A percentile compares a stretch with the other conserved stretches of the same genome.
These are phyloP conservation scores for Adela reaumurella DNA, from an alignment of 2,888 invertebrate species.

Conservation along the genomic window DNA sequence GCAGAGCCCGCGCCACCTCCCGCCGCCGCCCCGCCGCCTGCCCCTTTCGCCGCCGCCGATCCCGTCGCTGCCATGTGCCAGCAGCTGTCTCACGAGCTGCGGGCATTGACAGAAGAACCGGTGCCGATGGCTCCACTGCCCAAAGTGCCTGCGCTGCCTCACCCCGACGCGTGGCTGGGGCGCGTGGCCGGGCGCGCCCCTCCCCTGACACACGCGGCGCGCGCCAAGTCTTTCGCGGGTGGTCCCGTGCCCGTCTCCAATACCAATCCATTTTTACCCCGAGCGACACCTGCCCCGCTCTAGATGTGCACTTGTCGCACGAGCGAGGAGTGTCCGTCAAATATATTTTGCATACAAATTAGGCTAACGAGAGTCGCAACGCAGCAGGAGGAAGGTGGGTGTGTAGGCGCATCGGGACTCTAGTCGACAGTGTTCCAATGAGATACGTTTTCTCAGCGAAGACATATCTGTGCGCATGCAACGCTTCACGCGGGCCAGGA, in stretches of 20 bases:
- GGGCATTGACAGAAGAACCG: slow-evolving; percentile 62
- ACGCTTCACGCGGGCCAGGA: too few species aligned
- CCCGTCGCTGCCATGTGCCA: slow-evolving; percentile 78
- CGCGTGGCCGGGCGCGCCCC: slow-evolving; percentile 54
- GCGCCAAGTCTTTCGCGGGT: slow-evolving; percentile 48
- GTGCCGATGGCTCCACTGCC: slow-evolving; percentile 19
- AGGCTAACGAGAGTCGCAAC: too few species aligned
- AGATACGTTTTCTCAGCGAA: too few species aligned
- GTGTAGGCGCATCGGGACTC: too few species aligned
- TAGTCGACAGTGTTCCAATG: too few species aligned
- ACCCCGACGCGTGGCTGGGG: slow-evolving; percentile 82
- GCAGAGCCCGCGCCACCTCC: slow-evolving; percentile 62
- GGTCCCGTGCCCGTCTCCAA: slow-evolving; percentile 19
- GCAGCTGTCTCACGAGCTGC: slow-evolving; percentile 71
- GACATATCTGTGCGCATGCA: too few species aligned
- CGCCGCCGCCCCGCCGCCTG: slow-evolving; percentile 48
- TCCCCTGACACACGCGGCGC: slow-evolving; percentile 46
- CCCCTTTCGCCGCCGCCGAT: slow-evolving; percentile 21
- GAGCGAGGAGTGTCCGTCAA: too few species aligned
- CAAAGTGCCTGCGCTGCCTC: slow-evolving; percentile 56
- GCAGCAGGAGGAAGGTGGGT: too few species aligned
- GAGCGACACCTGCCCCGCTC: slow-evolving; percentile 2
- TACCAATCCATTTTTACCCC: slow-evolving; percentile 16
- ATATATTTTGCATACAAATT: too few species aligned
- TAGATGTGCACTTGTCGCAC: neutral